Percentiles rank a stretch among this genome's conserved stretches.
These are phyloP conservation scores for Caradrina clavipalpis DNA, from an alignment of 2,888 invertebrate species.

Conservation along the genomic window DNA sequence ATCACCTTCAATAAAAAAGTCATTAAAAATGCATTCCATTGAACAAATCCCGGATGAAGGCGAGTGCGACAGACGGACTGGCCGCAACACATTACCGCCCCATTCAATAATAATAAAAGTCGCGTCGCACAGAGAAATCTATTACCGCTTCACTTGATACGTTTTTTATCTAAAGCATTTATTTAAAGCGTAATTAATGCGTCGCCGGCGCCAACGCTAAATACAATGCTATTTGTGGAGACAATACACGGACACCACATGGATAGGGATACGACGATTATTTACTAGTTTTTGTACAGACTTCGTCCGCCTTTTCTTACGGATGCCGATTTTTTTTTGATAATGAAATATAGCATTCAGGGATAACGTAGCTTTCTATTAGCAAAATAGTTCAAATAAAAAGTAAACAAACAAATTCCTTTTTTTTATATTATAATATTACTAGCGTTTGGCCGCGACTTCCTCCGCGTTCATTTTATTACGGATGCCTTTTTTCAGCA, in stretches of 20 bases:
- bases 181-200: slow-evolving; percentile 79
- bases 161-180: slow-evolving; percentile 69
- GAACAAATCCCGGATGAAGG: slow-evolving; percentile 42
- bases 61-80: slow-evolving; percentile 47
- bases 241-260: slow-evolving; percentile 60
- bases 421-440: no score
- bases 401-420: no score
- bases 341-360: no score
- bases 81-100: slow-evolving; percentile 49
- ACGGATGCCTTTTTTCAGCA: no score
- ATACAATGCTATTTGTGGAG: slow-evolving; percentile 70
- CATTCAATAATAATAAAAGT: slow-evolving; percentile 64
- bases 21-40: slow-evolving; percentile 47
- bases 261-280: slow-evolving; percentile 6
- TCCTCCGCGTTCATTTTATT: no score
- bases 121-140: slow-evolving; percentile 52
- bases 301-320: no score
- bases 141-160: slow-evolving; percentile 52
- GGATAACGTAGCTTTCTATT: no score
- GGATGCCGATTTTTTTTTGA: no score
- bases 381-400: no score
- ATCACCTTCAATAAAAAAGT: slow-evolving; percentile 33
- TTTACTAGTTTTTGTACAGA: no score
- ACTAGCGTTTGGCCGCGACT: no score
- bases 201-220: slow-evolving; percentile 74